These are phyloP conservation scores for Otis tarda DNA, from an alignment of 2,113 vertebrate genomes.

Conservation along the genomic window DNA sequence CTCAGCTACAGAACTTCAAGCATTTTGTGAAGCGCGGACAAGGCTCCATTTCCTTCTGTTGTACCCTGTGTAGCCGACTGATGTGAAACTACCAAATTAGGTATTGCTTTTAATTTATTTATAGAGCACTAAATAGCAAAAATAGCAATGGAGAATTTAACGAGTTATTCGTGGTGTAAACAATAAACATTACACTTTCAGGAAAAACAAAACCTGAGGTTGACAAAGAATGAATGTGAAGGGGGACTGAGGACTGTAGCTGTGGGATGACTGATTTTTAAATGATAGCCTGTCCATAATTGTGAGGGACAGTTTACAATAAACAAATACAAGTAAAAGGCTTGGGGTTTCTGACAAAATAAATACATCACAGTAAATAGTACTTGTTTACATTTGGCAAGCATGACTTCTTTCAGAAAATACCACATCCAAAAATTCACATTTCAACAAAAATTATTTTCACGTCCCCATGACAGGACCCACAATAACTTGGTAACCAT, in stretches of 20 bases:
- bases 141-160: background rate
- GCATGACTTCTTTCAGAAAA: background rate
- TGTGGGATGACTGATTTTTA: background rate
- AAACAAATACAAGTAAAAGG: background rate
- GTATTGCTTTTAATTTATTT: background rate
- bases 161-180: background rate
- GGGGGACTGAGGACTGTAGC: background rate
- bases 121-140: background rate
- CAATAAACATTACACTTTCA: background rate
- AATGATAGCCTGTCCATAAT: background rate
- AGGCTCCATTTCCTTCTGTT: background rate
- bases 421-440: background rate
- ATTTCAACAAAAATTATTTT: background rate
- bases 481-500: background rate
- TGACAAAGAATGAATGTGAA: background rate
- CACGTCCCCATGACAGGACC: fast-evolving
- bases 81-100: background rate
- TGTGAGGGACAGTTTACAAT: background rate
- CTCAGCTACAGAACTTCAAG: background rate
- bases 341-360: background rate
- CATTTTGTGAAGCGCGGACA: background rate
- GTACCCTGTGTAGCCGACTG: background rate
- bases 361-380: background rate
- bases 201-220: background rate
- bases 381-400: background rate